Evolutionary conservation across 1,140 invertebrate genomes (phyloP).

Genomic region (Drosophila elegans): DNA sequence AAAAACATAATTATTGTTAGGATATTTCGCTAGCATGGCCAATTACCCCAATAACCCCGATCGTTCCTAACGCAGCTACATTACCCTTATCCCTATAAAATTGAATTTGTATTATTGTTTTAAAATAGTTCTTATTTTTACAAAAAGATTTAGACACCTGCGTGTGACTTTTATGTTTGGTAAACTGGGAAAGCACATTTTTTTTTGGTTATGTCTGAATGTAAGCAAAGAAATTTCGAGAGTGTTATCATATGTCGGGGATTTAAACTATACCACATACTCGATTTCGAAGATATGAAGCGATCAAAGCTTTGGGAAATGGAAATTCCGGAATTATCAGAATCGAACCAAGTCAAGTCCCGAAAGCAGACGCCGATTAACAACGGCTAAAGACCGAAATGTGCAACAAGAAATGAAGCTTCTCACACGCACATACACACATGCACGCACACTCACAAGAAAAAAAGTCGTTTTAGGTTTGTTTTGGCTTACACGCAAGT

Average conservation of each 20-base stretch:
- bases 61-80: no score
- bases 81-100: no score
- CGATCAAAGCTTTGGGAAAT: not conserved
- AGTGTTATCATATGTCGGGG: not conserved
- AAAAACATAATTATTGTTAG: no score
- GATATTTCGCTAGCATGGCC: no score
- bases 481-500: not conserved
- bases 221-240: not conserved
- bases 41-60: no score
- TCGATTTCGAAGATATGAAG: not conserved
- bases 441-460: slow-evolving; percentile 4
- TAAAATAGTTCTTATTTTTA: no score
- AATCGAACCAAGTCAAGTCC: no score
- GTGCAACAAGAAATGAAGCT: not conserved
- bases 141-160: no score
- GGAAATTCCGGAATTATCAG: not conserved
- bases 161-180: no score
- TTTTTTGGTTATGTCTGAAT: no score
- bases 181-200: no score
- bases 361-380: not conserved
- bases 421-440: not conserved
- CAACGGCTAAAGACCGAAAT: not conserved
- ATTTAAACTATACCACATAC: not conserved
- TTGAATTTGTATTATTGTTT: no score
- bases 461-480: not conserved